These are phyloP conservation scores for Oncorhynchus tshawytscha DNA, from an alignment of 2,113 vertebrate genomes.

Conservation along the genomic window DNA sequence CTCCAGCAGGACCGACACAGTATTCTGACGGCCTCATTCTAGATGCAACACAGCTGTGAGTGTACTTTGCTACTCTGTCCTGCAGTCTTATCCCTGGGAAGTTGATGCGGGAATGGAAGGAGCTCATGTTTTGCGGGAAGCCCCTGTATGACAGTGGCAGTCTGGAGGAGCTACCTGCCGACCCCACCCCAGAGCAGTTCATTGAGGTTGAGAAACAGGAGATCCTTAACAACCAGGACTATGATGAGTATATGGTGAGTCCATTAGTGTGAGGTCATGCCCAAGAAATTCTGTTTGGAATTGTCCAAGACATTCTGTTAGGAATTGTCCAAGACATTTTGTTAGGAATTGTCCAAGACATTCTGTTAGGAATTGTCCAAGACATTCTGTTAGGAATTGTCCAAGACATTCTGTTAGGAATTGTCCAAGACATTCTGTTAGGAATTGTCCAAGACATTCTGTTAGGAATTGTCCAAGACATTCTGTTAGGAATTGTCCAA, in stretches of 20 bases:
- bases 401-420: too few species aligned
- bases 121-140: slow-evolving; percentile 78
- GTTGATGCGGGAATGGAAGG: slow-evolving; percentile 87
- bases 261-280: neutral
- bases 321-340: too few species aligned
- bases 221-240: slow-evolving; percentile 85
- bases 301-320: too few species aligned
- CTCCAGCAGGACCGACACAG: too few species aligned
- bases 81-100: slow-evolving; percentile 83
- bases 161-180: slow-evolving; percentile 40
- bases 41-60: neutral
- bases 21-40: too few species aligned
- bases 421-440: too few species aligned
- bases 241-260: slow-evolving; percentile 87
- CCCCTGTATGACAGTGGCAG: slow-evolving; percentile 78
- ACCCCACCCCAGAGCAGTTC: slow-evolving; percentile 59
- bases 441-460: too few species aligned
- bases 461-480: too few species aligned
- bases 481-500: too few species aligned
- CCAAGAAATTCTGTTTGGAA: neutral
- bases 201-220: slow-evolving; percentile 77
- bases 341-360: too few species aligned
- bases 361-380: too few species aligned
- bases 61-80: slow-evolving; percentile 1
- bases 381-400: too few species aligned